phyloP scores from a whole-genome alignment of 2,113 vertebrate genomes.

The Trogon surrucura region DNA sequence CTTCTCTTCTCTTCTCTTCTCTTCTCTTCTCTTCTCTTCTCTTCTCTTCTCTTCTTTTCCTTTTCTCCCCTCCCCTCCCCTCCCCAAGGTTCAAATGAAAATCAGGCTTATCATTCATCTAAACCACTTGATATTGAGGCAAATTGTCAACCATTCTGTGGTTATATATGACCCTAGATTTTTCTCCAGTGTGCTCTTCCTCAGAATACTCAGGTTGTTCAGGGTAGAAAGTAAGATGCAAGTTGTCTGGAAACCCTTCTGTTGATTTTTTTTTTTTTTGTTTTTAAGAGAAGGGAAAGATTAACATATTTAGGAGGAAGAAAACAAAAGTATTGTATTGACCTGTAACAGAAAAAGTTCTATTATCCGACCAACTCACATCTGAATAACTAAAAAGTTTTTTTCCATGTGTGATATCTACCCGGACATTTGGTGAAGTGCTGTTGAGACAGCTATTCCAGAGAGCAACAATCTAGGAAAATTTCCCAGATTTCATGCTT shows the following conservation, averaged over 20 bases:
- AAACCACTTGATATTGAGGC: background rate
- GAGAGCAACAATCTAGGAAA: background rate
- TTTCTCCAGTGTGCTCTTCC: background rate
- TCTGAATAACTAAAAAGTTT: background rate
- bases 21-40: no score
- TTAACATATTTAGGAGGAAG: background rate
- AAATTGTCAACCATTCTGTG: background rate
- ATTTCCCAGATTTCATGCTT: background rate
- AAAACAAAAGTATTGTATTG: background rate
- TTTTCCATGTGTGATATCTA: background rate
- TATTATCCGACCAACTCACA: background rate
- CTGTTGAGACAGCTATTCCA: background rate
- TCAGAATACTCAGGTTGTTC: background rate
- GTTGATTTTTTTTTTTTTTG: no score
- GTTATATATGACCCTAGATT: background rate
- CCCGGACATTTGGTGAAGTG: fast-evolving
- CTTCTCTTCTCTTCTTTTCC: background rate
- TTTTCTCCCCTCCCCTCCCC: background rate
- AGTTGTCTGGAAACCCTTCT: background rate
- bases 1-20: no score
- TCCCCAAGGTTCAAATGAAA: background rate
- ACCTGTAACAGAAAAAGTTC: background rate
- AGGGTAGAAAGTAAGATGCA: background rate
- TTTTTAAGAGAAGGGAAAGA: background rate
- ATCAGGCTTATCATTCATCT: background rate